These are phyloP conservation scores for Kradibia gibbosae DNA, from an alignment of 1,140 invertebrate species.

Conservation along the genomic window DNA sequence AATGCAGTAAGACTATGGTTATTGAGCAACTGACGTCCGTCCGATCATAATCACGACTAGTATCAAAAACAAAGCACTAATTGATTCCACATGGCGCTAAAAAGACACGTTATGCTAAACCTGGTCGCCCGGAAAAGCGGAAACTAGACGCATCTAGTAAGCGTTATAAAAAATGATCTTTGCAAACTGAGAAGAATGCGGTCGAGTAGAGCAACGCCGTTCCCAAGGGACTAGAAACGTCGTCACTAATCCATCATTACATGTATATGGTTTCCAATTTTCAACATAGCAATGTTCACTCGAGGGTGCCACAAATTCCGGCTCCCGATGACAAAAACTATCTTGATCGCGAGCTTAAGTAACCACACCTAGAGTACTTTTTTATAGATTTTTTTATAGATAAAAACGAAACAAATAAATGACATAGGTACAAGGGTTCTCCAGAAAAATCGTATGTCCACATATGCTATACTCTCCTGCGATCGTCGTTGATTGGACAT, in stretches of 20 bases:
- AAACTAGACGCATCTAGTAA: not conserved
- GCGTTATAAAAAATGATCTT: too few relatives aligned
- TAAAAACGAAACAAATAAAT: too few relatives aligned
- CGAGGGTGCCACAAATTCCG: not conserved
- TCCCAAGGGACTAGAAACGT: not conserved
- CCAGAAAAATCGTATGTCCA: not conserved
- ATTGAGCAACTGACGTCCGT: not conserved
- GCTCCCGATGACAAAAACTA: constrained; percentile 7
- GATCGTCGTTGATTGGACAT: not conserved
- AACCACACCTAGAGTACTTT: too few relatives aligned
- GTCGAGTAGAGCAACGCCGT: not conserved
- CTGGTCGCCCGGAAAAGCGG: not conserved
- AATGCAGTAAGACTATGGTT: not conserved
- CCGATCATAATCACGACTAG: not conserved
- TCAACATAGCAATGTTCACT: not conserved
- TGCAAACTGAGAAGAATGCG: not conserved
- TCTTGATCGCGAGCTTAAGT: not conserved
- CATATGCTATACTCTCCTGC: not conserved
- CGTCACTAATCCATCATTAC: not conserved
- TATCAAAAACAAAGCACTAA: constrained; percentile 1
- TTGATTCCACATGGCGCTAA: not conserved
- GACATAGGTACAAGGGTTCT: not conserved
- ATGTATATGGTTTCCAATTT: constrained; percentile 4
- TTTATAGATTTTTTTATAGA: too few relatives aligned
- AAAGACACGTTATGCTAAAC: not conserved